Conservation (phyloP, 1,140 invertebrate genomes). For the Papilio xuthus region DNA sequence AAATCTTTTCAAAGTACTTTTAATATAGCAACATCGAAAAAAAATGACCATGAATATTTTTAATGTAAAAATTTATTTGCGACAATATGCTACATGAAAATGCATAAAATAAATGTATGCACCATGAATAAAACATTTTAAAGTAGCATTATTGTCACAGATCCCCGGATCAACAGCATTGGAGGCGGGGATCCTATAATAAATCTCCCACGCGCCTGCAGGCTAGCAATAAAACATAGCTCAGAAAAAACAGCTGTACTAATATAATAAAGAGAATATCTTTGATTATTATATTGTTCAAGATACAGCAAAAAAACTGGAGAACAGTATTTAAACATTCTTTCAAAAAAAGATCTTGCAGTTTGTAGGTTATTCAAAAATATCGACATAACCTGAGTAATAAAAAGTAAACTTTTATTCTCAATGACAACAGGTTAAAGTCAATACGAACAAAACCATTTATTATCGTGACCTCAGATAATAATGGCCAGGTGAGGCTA, state of each 20-base stretch:
- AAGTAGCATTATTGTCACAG: neutral
- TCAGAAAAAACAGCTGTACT: neutral
- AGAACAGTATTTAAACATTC: too few relatives aligned
- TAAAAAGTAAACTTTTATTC: slow-evolving; percentile 6
- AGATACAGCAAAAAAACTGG: too few relatives aligned
- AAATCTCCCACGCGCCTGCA: slow-evolving; percentile 21
- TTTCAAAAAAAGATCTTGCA: too few relatives aligned
- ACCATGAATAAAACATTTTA: slow-evolving; percentile 2
- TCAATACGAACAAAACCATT: slow-evolving; percentile 2
- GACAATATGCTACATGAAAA: neutral
- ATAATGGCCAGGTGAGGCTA: neutral
- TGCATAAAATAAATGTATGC: slow-evolving; percentile 1
- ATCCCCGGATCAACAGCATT: slow-evolving; percentile 14
- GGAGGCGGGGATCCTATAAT: slow-evolving; percentile 17
- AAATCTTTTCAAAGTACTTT: too few relatives aligned
- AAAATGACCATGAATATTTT: neutral
- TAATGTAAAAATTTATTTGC: neutral
- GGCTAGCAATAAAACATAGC: slow-evolving; percentile 1
- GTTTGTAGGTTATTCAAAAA: neutral
- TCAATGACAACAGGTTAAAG: neutral
- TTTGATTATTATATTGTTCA: too few relatives aligned
- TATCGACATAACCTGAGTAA: neutral
- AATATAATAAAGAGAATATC: neutral
- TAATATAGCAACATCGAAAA: too few relatives aligned
- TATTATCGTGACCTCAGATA: slow-evolving; percentile 2